phyloP scores from a whole-genome alignment of 1,140 invertebrate species.

The Lineus longissimus region DNA sequence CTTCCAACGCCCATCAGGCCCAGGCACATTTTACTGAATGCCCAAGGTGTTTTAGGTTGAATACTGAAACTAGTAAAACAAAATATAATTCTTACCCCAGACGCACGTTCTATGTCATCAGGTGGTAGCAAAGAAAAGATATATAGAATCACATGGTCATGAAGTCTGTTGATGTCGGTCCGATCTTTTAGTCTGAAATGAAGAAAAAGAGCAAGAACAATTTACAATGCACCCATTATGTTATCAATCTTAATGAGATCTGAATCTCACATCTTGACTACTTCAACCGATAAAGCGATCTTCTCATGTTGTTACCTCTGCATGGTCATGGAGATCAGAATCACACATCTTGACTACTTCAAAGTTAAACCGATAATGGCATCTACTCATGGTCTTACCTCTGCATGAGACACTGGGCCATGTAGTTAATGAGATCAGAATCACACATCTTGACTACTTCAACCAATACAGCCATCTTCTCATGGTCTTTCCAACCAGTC shows the following conservation, averaged over 20 bases:
- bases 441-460: conserved; percentile 35
- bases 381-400: conserved; percentile 14
- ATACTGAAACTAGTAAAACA: no score
- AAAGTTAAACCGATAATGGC: background rate
- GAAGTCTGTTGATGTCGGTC: conserved; percentile 39
- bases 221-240: background rate
- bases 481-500: conserved; percentile 38
- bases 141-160: conserved; percentile 37
- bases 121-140: conserved; percentile 37
- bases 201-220: no score
- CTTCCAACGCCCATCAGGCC: no score
- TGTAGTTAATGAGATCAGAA: conserved; percentile 29
- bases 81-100: conserved; percentile 25
- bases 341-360: no score
- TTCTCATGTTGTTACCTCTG: conserved; percentile 44
- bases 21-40: no score
- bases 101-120: conserved; percentile 26
- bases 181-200: conserved; percentile 32
- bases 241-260: conserved; percentile 33
- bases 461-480: conserved; percentile 35
- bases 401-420: conserved; percentile 20
- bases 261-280: conserved; percentile 32
- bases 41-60: no score
- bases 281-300: conserved; percentile 33
- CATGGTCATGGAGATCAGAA: no score